phyloP scores from a whole-genome alignment of 1,140 invertebrate species.

The Octopus bimaculoides region DNA sequence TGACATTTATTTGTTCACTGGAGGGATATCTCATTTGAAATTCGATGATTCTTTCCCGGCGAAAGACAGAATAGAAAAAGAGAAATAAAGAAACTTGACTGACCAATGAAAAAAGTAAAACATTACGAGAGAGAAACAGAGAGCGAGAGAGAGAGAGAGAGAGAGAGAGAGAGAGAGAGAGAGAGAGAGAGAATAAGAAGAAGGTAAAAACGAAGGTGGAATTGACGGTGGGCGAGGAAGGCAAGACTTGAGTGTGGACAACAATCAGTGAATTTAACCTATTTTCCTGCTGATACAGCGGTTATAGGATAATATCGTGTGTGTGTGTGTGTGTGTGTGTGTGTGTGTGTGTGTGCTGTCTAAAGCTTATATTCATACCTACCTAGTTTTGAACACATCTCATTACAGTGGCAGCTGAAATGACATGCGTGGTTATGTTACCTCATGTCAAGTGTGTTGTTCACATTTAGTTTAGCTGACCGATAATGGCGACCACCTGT shows the following conservation, averaged over 20 bases:
- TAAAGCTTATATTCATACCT: too few relatives aligned
- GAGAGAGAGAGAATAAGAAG: background rate
- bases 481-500: background rate
- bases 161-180: background rate
- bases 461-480: background rate
- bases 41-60: too few relatives aligned
- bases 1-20: too few relatives aligned
- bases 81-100: too few relatives aligned
- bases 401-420: background rate
- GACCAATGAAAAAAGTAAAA: too few relatives aligned
- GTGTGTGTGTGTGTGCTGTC: background rate
- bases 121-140: background rate
- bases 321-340: background rate
- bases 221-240: too few relatives aligned
- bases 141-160: background rate
- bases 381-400: background rate
- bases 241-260: too few relatives aligned
- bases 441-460: background rate
- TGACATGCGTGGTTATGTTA: background rate
- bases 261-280: too few relatives aligned
- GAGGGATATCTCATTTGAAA: too few relatives aligned
- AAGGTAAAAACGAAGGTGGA: background rate
- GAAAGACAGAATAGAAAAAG: too few relatives aligned
- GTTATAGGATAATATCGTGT: background rate
- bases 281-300: too few relatives aligned